phyloP scores from a whole-genome alignment of 2,888 invertebrate genomes.

The Sepiola atlantica region DNA sequence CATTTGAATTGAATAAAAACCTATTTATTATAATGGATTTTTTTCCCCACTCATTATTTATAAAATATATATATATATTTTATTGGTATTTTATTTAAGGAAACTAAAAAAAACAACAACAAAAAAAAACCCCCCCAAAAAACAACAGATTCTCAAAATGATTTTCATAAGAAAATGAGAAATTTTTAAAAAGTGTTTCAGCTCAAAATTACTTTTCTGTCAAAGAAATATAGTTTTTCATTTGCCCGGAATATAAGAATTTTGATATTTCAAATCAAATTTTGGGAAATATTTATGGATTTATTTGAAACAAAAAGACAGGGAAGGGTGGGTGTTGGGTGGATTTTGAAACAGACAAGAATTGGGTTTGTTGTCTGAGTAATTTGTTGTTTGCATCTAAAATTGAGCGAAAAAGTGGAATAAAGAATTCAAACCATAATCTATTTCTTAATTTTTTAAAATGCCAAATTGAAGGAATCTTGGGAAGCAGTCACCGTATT shows the following conservation, averaged over 20 bases:
- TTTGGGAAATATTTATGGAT: background rate
- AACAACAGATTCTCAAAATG: background rate
- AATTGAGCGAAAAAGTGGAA: background rate
- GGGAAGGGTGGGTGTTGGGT: background rate
- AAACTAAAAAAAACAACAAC: background rate
- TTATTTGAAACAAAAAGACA: background rate
- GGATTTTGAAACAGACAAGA: background rate
- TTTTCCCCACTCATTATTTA: background rate
- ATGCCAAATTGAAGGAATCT: background rate
- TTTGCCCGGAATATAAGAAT: background rate
- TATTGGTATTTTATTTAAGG: conserved; percentile 14
- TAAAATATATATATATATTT: background rate
- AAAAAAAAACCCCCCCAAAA: too few species aligned
- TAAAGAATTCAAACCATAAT: background rate
- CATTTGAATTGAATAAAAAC: background rate
- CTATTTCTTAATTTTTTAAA: background rate
- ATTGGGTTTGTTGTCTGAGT: background rate
- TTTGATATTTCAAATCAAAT: background rate
- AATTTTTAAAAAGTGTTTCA: background rate
- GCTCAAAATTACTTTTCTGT: background rate
- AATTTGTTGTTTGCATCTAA: background rate
- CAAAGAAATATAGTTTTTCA: background rate
- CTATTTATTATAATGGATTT: background rate
- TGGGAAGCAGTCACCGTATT: background rate
- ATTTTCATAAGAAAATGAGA: background rate